Evolutionary conservation across 2,888 invertebrate species (phyloP).

Genomic region (Drosophila picticornis): DNA sequence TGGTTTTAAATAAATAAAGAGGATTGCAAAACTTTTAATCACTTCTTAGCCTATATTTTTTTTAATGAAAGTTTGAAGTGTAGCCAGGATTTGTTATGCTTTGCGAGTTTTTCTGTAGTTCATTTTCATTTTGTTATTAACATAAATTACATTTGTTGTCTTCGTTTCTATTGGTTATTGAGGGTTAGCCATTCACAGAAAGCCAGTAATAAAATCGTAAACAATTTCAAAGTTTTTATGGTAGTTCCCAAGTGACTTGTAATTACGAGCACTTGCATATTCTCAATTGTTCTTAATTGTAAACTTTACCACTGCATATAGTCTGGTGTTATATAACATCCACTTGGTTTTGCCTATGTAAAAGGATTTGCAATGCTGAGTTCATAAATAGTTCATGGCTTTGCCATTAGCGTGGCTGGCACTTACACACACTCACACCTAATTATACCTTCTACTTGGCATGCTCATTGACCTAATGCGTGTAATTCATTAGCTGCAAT

Average conservation of each 20-base stretch:
- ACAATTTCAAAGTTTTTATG: not conserved
- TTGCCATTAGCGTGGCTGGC: conserved; percentile 51
- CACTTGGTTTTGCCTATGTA: not conserved
- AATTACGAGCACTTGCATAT: not conserved
- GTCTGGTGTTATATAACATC: not conserved
- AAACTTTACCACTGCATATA: not conserved
- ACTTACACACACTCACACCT: conserved; percentile 30
- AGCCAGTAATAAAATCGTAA: not conserved
- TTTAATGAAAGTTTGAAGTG: not conserved
- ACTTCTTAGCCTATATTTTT: not conserved
- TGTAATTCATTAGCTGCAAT: conserved; percentile 73
- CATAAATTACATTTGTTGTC: not conserved
- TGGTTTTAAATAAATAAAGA: not conserved
- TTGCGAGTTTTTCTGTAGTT: not conserved
- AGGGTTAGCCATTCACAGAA: not conserved
- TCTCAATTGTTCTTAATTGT: not conserved
- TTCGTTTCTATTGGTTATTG: not conserved
- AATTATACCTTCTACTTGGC: conserved; percentile 17
- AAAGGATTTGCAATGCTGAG: not conserved
- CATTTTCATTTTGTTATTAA: not conserved
- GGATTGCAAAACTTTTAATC: not conserved
- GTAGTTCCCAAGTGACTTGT: not conserved
- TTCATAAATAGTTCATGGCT: conserved; percentile 61
- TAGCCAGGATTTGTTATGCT: not conserved
- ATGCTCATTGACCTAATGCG: conserved; percentile 65